Conservation (phyloP, 1,140 invertebrate genomes). For the Colletes latitarsis region DNA sequence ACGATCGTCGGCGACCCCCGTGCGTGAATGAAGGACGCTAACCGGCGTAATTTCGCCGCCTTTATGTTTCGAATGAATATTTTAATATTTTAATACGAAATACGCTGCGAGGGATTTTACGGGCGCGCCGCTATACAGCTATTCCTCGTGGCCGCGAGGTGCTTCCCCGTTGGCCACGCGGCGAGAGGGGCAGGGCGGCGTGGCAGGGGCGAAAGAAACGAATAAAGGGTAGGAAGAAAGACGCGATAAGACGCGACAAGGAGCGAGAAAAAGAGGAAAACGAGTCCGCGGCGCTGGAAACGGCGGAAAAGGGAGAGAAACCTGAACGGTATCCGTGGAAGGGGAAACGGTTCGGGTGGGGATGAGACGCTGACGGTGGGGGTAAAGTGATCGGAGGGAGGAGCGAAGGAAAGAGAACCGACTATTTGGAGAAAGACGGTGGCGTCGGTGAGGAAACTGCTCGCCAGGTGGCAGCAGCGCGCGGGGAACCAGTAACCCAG, state of each 20-base stretch:
- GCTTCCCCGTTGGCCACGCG: neutral
- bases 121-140: conserved; percentile 81
- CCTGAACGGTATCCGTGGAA: neutral
- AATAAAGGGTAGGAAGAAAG: conserved; percentile 15
- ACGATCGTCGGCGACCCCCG: conserved; percentile 8
- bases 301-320: neutral
- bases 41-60: conserved; percentile 76
- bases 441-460: neutral
- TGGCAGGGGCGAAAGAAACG: neutral
- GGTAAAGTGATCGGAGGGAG: neutral
- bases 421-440: neutral
- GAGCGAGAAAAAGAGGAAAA: conserved; percentile 43
- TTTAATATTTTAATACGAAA: conserved; percentile 81
- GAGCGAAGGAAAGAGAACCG: neutral
- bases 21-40: conserved; percentile 74
- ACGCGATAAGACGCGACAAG: conserved; percentile 13
- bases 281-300: neutral
- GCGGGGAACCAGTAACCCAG: conserved; percentile 29
- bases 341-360: neutral
- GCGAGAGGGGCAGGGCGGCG: neutral
- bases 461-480: conserved; percentile 70
- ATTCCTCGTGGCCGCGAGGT: conserved; percentile 72
- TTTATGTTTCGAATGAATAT: conserved; percentile 79
- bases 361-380: neutral
- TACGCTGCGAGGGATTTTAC: conserved; percentile 84